Base-by-base conservation (phyloP, 64 coral and sea anemone genomes). In the Porites australiensis region DNA sequence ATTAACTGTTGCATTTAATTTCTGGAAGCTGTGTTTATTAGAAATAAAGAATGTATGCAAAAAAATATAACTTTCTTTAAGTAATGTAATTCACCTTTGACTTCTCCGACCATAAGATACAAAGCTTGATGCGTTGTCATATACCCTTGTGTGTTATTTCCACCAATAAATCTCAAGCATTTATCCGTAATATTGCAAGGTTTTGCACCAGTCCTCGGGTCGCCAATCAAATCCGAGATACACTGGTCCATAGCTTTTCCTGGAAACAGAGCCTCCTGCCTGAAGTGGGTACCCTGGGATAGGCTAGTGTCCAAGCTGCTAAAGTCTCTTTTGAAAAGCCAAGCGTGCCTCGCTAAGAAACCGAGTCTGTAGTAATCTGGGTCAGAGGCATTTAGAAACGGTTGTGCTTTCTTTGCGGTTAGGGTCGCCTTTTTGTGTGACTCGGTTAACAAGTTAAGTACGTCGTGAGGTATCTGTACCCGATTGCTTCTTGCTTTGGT, bases 351-450 rank as follows among this genome's bases (percentile, higher is more conserved):
- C 37, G 72, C 45, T 15, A 74, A 44, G 45, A 74, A 74, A 12
- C 72, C 72, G 72, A 74, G 72, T 49, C 72, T 74, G 44, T 74
- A 74, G 45, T 74, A 74, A 47, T 74, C 72, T 13, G 72, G 72
- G 10, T 74, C 72, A 4, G 72, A 74, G 45, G 72, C 72, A 3
- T 49, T 45, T 74, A 74, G 14, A 45, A 47, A 74, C 2, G 72
- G 72, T 22, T 74, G 72, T 13, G 72, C 37, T 49, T 74, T 45
- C 4, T 45, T 74, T 12, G 72, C 8, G 8, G 23, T 22, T 43
- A 74, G 45, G 8, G 37, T 49, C 45, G 72, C 72, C 49, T 74
- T 15, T 12, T 74, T 10, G 72, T 74, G 72, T 18, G 48, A 22
- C 37, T 13, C 10, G 13, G 9, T 15, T 6, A 74, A 47, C 15